phyloP scores from a whole-genome alignment of 1,140 invertebrate genomes.

The Lordiphosa stackelbergi region DNA sequence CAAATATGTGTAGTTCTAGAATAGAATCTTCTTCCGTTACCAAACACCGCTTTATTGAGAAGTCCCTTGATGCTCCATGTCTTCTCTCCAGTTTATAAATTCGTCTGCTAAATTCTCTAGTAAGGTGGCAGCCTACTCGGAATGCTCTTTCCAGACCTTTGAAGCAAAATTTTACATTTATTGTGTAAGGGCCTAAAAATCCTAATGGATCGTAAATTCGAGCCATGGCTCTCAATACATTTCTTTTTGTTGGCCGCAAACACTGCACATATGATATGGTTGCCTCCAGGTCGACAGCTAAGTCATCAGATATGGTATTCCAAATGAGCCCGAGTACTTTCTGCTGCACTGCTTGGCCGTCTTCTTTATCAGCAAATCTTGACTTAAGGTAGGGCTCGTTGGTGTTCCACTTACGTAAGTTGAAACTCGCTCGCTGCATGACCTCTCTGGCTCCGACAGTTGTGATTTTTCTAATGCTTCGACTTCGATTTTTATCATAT shows the following conservation, averaged over 20 bases:
- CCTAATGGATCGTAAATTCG: not conserved
- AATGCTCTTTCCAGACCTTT: not conserved
- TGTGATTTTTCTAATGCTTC: too few species aligned
- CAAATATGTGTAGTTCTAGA: not conserved
- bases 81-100: too few species aligned
- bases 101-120: too few species aligned
- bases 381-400: not conserved
- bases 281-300: not conserved
- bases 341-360: not conserved
- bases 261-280: not conserved
- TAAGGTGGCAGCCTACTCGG: not conserved
- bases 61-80: not conserved
- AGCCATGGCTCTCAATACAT: not conserved
- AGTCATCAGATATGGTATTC: not conserved
- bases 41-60: not conserved
- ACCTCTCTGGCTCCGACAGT: too few species aligned
- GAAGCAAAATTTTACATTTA: not conserved
- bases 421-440: too few species aligned
- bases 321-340: too few species aligned
- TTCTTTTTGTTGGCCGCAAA: not conserved
- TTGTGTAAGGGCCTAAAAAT: not conserved
- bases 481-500: too few species aligned
- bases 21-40: not conserved
- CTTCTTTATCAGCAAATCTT: not conserved
- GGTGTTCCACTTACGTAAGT: too few species aligned